Base-by-base conservation (phyloP, 2,888 invertebrate genomes). In the Dermolepida albohirtum region DNA sequence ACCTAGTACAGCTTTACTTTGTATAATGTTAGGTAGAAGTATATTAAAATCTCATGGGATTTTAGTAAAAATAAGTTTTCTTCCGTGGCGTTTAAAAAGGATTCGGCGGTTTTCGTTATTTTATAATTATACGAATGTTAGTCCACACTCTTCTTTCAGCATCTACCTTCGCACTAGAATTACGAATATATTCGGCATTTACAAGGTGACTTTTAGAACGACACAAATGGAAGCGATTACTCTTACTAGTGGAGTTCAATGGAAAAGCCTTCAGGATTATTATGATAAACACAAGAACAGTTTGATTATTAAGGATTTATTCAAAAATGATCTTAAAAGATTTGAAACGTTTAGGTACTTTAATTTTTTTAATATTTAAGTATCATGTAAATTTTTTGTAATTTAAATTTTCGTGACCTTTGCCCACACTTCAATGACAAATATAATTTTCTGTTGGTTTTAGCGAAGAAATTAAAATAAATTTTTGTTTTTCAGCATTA, bases 301-400 rank as follows among this genome's bases (percentile, higher is more conserved):
- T 76, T 86, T 98, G 49, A 92, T 93, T 77, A 94, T 98, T 78
- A 88, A 88, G 72, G 88, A 94, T 71, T 84, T 97, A 75, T 98
- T 98, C 80, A 87, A 89, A 72, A 85, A 90, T 75, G 94, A 98
- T 83, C 84, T 91, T 0, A 85, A 89, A 34, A 89, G 98, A 69
- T 98, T 98, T 80, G 86, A 92, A 59, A 95, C 95, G 83, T 96
- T 90, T 86, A 96, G 95, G 97, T 97, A 85, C 14, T 68, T 67
- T 63, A 40, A 8, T 55, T 44, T 55, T n/a, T 47, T 17, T 22
- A 68, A 52, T 39, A 64, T 54, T 40, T 34, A 55, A 69, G 44
- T 68, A 62, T n/a, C n/a, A n/a, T 54, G 22, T 64, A 43, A 52
- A 57, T 27, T 55, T 68, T 51, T 50, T 64, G 67, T 64, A 49